Percentiles rank a stretch among this genome's conserved stretches.
Evolutionary conservation across 1,140 invertebrate genomes (phyloP).

Genomic region (Leptinotarsa lineolata): DNA sequence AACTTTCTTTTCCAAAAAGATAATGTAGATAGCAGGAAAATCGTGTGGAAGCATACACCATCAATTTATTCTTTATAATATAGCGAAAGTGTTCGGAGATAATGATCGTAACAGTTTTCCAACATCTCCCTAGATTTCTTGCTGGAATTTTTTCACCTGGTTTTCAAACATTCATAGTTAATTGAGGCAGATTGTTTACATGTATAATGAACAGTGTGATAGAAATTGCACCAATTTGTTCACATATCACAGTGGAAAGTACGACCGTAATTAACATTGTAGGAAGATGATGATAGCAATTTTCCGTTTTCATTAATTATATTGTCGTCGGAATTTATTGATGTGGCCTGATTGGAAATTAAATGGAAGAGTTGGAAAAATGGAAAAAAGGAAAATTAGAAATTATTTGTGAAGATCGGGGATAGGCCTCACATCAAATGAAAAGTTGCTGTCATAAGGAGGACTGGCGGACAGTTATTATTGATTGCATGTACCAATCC

Average conservation of each 20-base stretch:
- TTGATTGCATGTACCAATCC: no score
- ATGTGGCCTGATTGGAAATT: background rate
- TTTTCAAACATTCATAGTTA: background rate
- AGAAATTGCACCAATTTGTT: background rate
- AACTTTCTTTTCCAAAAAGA: no score
- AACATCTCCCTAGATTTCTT: background rate
- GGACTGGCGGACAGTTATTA: no score
- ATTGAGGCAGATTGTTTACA: background rate
- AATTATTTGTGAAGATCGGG: no score
- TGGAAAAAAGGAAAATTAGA: no score
- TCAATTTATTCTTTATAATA: background rate
- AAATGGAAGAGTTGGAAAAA: no score
- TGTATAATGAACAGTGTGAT: background rate
- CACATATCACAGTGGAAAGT: background rate
- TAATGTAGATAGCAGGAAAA: no score
- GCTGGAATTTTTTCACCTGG: slow-evolving; percentile 4
- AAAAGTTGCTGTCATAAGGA: no score
- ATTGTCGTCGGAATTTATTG: background rate
- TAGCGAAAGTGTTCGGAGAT: background rate
- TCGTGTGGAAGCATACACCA: background rate
- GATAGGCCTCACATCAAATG: no score
- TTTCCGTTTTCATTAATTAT: background rate
- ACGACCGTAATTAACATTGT: slow-evolving; percentile 1
- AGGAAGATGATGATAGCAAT: background rate
- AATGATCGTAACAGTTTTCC: background rate